phyloP scores from a whole-genome alignment of 2,797 vertebrate genomes.

The Poeciliopsis presidionis region DNA sequence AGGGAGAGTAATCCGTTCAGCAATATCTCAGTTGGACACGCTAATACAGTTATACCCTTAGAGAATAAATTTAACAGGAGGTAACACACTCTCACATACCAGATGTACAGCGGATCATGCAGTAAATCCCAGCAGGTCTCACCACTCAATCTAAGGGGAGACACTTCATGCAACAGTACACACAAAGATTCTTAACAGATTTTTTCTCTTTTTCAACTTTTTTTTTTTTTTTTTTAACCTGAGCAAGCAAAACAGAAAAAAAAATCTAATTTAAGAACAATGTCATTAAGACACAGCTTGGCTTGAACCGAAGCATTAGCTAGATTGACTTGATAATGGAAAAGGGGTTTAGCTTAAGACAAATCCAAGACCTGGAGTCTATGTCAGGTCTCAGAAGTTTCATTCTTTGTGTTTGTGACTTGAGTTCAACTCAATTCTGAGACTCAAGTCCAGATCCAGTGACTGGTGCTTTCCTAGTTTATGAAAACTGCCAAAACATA shows the following conservation, averaged over 20 bases:
- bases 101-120: constrained; percentile 28
- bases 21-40: constrained; percentile 60
- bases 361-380: not conserved
- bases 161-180: constrained; percentile 26
- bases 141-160: constrained; percentile 40
- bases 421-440: not conserved
- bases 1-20: constrained; percentile 54
- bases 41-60: constrained; percentile 52
- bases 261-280: not conserved
- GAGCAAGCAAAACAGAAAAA: not conserved
- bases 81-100: constrained; percentile 27
- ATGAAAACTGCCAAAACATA: not conserved
- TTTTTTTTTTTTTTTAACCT: not conserved
- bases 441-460: not conserved
- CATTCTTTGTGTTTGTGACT: not conserved
- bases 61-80: constrained; percentile 45
- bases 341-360: not conserved
- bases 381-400: not conserved
- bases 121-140: constrained; percentile 39
- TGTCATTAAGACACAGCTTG: not conserved
- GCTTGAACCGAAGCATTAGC: not conserved
- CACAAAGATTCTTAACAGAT: constrained; percentile 1
- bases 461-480: not conserved
- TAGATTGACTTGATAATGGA: not conserved
- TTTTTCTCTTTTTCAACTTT: not conserved